Base-by-base conservation (phyloP, 1,140 invertebrate species). In the Cyphomyrmex costatus region DNA sequence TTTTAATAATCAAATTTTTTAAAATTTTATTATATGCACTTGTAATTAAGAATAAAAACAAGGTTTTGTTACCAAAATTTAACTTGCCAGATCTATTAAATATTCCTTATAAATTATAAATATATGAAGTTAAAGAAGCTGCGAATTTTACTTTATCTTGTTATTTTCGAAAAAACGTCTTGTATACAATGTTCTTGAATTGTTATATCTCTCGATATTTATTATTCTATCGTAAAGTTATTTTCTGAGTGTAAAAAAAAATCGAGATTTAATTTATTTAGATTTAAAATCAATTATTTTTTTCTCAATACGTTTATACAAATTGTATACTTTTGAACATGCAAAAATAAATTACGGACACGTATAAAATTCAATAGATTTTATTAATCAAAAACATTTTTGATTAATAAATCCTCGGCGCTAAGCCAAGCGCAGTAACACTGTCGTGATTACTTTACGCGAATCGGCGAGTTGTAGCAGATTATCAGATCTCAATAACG, bases 291-390 rank as follows among this genome's bases (percentile, higher is more conserved):
- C 1, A 21, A 58, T 16, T 73, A 10, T 58, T 82, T 46, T 82
- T 82, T 73, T 56, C 4, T 82, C 46, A 71, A 58, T 82, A 24
- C n/a, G 12, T 33, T 36, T 3, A n/a, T 73, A 73, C 73, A 73
- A 82, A 10, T 58, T 66, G 16, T 6, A 33, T 66, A 30, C 1
- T n/a, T 21, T n/a, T 16, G 4, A 56, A 82, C 33, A 0, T 51
- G 58, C 2, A 0, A 60, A 58, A 82, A 82, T 46, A 53, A 30
- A 73, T 65, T 14, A 66, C 33, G 27, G n/a, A 66, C 36, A 80
- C 21, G n/a, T 49, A 5, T 12, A n/a, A 8, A 19, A 24, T 60
- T 79, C 3, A 19, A 79, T 30, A 33, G 14, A 68, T 70, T 56
- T 51, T 36, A 51, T n/a, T n/a, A n/a, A n/a, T n/a, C n/a, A n/a